Evolutionary conservation across 1,140 invertebrate genomes (phyloP), one percentile per base, ranked within the genome.

Genomic region (Himalopsyche phryganea): DNA sequence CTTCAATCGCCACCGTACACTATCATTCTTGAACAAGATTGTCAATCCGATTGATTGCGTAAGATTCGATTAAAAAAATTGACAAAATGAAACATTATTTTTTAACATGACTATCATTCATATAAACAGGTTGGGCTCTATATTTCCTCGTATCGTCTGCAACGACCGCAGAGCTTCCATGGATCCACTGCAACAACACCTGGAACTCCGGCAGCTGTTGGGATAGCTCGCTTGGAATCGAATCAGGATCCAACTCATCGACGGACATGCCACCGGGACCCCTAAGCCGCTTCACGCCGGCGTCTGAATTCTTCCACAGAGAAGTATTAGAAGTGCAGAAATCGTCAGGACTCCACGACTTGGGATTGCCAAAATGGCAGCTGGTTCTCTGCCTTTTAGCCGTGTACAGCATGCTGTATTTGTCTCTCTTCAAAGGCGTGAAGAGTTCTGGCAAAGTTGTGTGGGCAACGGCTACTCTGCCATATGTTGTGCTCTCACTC

Each of bases 381-480:
- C 72, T 89, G 36, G 80, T 83, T 0, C 64, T 88, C 0, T 90
- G 88, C 63, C 70, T 90, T 10, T 78, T 87, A 1, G 68, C 83
- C 2, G 87, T 91, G 19, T 91, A 91, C 69, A 72, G 84, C 40
- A 89, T 89, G 63, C 81, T 90, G 11, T 91, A 91, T 68, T 81
- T 91, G 56, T 89, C 87, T 3, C 77, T 91, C 5, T 91, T 89
- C 76, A 91, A 91, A 77, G 91, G 91, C 6, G 91, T 94, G 13
- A 89, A 90, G 65, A 92, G 89, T 45, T 92, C 91, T 46, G 91
- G 91, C 83, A 86, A 89, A 76, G 87, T 91, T 18, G 88, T 91
- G 7, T 91, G 88, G 87, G 81, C 87, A 55, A 91, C 89, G 1
- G 88, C 89, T 2, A 90, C 87, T 0, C 83, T 89, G 76, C 88